Conservation (phyloP, 2,797 vertebrate genomes). For the Sphenodon punctatus region DNA sequence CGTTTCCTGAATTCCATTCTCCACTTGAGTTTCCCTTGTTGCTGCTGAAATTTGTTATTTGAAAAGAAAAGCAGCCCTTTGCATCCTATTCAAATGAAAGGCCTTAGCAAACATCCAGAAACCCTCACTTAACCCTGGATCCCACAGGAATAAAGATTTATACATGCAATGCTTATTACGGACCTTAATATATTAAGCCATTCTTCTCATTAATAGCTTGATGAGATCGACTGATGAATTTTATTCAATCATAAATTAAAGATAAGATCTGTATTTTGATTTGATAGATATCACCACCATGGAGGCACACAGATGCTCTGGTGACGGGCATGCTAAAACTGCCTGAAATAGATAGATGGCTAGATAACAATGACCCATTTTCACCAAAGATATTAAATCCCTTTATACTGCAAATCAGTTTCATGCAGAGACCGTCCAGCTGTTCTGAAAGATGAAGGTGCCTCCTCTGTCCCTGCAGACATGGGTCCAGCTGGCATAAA, state of each 20-base stretch:
- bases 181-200: not conserved
- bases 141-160: not conserved
- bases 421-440: not conserved
- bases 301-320: not conserved
- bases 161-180: not conserved
- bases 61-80: not conserved
- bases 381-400: not conserved
- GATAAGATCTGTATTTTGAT: not conserved
- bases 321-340: not conserved
- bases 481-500: not conserved
- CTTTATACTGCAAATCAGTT: not conserved
- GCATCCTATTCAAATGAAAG: not conserved
- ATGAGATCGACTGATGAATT: not conserved
- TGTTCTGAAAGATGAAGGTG: not conserved
- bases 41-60: not conserved
- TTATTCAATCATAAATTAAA: not conserved
- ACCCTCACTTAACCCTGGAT: not conserved
- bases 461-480: not conserved
- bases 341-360: not conserved
- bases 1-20: not conserved
- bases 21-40: not conserved
- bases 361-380: not conserved
- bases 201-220: not conserved
- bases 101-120: not conserved
- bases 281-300: not conserved